Percentiles rank a stretch among this genome's conserved stretches.
Evolutionary conservation across 1,140 invertebrate species (phyloP).

Genomic region (Drosophila punjabiensis): DNA sequence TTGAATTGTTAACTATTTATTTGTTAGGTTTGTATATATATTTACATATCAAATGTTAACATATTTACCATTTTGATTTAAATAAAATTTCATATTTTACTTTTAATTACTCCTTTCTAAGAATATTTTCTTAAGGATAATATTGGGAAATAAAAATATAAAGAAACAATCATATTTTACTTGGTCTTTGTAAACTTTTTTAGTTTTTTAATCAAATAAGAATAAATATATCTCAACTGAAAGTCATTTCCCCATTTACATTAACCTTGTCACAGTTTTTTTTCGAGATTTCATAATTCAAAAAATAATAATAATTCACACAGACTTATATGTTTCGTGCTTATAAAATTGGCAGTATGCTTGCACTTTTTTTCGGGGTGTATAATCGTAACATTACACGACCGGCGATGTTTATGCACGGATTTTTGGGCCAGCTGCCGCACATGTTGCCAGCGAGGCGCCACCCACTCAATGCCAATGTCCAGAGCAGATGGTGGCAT

Average conservation of each 20-base stretch:
- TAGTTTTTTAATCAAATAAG: too few species aligned
- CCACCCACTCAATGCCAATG: constrained; percentile 70
- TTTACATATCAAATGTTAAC: too few species aligned
- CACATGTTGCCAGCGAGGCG: constrained; percentile 58
- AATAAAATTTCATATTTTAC: too few species aligned
- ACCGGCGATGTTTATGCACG: constrained; percentile 67
- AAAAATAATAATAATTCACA: background rate
- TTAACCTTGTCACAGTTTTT: background rate
- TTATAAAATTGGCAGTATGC: constrained; percentile 4
- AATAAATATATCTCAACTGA: background rate
- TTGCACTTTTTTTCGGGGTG: constrained; percentile 15
- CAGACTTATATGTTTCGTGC: background rate
- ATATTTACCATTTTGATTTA: too few species aligned
- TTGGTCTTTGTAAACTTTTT: too few species aligned
- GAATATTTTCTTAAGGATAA: background rate
- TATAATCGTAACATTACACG: constrained; percentile 38
- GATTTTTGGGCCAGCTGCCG: constrained; percentile 55
- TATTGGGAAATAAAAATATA: background rate
- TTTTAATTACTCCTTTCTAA: background rate
- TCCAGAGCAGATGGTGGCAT: constrained; percentile 59
- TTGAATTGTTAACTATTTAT: background rate
- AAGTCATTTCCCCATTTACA: background rate
- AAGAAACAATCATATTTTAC: background rate
- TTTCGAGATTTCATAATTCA: background rate
- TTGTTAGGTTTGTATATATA: background rate